phyloP scores from a whole-genome alignment of 2,113 vertebrate genomes.

The Callocephalon fimbriatum region DNA sequence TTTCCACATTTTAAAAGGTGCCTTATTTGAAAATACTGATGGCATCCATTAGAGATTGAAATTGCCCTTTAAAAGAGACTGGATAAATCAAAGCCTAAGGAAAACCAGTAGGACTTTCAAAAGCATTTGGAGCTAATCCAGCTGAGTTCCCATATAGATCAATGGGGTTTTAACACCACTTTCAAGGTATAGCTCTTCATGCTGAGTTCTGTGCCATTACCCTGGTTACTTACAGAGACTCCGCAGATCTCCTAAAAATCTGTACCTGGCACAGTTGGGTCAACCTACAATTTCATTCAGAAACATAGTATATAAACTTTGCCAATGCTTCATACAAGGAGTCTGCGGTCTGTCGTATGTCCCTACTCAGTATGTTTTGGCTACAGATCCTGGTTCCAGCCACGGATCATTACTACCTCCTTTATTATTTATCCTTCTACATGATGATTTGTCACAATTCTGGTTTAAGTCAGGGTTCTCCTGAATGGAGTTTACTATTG shows the following conservation, averaged over 20 bases:
- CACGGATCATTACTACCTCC: rapidly evolving
- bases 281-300: neutral
- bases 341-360: neutral
- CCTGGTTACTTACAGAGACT: neutral
- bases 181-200: neutral
- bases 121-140: slow-evolving; percentile 19
- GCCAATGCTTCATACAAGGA: neutral
- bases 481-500: neutral
- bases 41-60: slow-evolving; percentile 56
- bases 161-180: neutral
- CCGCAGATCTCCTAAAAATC: neutral
- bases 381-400: neutral
- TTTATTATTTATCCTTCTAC: neutral
- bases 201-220: neutral
- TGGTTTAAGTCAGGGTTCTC: neutral
- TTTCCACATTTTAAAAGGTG: slow-evolving; percentile 66
- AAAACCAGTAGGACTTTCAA: neutral
- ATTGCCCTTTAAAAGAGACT: slow-evolving; percentile 39
- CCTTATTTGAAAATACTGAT: slow-evolving; percentile 61
- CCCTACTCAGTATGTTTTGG: neutral
- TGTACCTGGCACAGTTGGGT: neutral
- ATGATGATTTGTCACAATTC: neutral
- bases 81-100: slow-evolving; percentile 36
- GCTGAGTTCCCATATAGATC: neutral
- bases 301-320: neutral